phyloP scores from a whole-genome alignment of 2,797 vertebrate genomes.

The Dipus sagitta region DNA sequence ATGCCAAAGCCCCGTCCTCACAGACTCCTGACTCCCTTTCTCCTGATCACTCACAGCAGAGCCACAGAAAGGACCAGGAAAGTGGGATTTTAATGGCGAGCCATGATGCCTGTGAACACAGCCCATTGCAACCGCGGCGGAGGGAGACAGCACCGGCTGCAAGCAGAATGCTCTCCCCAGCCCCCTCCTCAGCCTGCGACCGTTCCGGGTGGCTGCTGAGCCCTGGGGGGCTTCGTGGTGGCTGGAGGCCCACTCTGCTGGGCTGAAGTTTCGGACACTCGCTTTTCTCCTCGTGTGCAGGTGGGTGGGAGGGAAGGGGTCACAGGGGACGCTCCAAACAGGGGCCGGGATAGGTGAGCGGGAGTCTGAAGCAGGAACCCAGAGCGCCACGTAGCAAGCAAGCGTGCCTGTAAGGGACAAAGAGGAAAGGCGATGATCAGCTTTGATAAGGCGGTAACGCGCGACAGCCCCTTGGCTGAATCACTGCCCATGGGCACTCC shows the following conservation, averaged over 20 bases:
- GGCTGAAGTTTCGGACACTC: not conserved
- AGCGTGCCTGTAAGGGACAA: constrained; percentile 20
- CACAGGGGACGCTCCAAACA: too few relatives aligned
- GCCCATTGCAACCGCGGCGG: not conserved
- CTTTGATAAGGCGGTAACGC: accelerated
- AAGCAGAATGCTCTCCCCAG: not conserved
- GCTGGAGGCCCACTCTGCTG: not conserved
- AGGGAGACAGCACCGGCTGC: too few relatives aligned
- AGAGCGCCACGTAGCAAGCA: not conserved
- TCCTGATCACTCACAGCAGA: not conserved
- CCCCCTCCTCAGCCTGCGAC: not conserved
- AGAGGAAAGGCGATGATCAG: not conserved
- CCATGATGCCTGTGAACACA: not conserved
- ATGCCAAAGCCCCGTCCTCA: not conserved
- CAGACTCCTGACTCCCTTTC: not conserved
- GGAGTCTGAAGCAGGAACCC: not conserved
- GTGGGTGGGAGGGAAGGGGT: not conserved
- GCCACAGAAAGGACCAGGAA: not conserved
- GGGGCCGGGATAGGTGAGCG: not conserved
- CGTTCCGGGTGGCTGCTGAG: not conserved
- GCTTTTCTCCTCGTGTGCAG: not conserved
- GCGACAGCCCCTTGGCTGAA: not conserved
- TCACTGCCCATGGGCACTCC: not conserved
- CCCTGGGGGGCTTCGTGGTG: not conserved
- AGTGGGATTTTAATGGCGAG: constrained; percentile 63